Base-by-base conservation (phyloP, 2,888 invertebrate species). In the Drosophila paranaensis region DNA sequence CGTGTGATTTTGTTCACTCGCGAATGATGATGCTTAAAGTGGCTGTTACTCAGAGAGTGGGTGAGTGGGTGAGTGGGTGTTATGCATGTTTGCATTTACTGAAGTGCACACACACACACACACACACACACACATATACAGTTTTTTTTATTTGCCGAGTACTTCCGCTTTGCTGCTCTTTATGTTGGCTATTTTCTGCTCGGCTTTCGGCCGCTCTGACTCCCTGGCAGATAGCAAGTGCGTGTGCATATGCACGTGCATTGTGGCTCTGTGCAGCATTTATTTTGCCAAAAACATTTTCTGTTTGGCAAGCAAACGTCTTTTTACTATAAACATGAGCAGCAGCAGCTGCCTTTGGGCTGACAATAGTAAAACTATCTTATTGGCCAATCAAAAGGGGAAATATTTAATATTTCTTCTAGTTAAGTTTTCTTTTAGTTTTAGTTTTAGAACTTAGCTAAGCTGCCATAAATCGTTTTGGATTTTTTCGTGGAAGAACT, bases 111-210 rank as follows among this genome's bases (percentile, higher is more conserved):
- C 35, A 66, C 65, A 65, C 35, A 58, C 55, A 27, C 2, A 25
- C 14, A 45, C 25, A 25, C 30, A 33, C 42, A 45, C 20, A 6
- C 30, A 30, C 2, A 20, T 20, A 20, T 20, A 20, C 2, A 20
- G 20, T 2, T 48, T 48, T 56, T 46, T 51, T 54, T 45, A 70
- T 81, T 74, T 84, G 71, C 57, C 6, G 25, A 73, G 64, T 61
- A 69, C 80, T 85, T 84, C 67, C 78, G 85, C 63, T 48, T 67
- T 70, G 68, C 48, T 77, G 66, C 72, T 51, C 65, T 73, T 76
- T 67, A 81, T 69, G 69, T 51, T 71, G 73, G 71, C 73, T 66
- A 73, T 78, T 66, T 78, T 63, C 67, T 60, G 67, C 63, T 56
- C 50, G 60, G 51, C 13, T 54, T 55, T 65, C 60, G 33, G n/a